These are phyloP conservation scores for Cebidichthys violaceus DNA, from an alignment of 2,113 vertebrate genomes.

Conservation along the genomic window DNA sequence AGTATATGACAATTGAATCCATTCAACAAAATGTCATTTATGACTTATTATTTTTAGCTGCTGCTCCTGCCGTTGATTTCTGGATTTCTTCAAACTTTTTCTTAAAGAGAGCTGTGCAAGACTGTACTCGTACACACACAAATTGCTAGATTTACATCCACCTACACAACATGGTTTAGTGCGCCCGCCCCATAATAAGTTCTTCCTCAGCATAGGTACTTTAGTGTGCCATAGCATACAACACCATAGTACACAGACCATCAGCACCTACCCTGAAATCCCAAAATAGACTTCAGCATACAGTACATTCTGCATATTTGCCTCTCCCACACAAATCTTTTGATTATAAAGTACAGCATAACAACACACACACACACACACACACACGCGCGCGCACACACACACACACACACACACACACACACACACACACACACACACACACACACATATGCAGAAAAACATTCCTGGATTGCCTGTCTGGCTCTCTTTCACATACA, in stretches of 20 bases:
- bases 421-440: constrained; percentile 2
- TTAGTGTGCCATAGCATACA: neutral
- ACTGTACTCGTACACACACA: neutral
- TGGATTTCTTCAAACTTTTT: neutral
- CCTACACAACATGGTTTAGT: neutral
- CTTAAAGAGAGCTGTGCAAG: neutral
- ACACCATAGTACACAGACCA: neutral
- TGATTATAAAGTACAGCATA: constrained; percentile 13
- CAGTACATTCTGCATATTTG: constrained; percentile 1
- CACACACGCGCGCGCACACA: neutral
- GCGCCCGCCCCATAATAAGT: neutral
- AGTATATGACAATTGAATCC: neutral
- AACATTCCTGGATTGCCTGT: constrained; percentile 20
- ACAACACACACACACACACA: constrained; percentile 4
- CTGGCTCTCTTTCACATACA: neutral
- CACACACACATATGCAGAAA: constrained; percentile 15
- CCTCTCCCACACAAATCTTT: constrained; percentile 35
- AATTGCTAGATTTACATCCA: neutral
- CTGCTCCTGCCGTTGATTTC: neutral
- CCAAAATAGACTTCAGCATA: constrained; percentile 24
- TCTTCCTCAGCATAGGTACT: neutral
- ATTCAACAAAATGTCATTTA: neutral
- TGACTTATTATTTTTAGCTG: neutral
- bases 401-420: constrained; percentile 17
- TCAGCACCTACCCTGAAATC: constrained; percentile 17